Conservation (phyloP, 2,797 vertebrate species). For the Lithobates sylvaticus region DNA sequence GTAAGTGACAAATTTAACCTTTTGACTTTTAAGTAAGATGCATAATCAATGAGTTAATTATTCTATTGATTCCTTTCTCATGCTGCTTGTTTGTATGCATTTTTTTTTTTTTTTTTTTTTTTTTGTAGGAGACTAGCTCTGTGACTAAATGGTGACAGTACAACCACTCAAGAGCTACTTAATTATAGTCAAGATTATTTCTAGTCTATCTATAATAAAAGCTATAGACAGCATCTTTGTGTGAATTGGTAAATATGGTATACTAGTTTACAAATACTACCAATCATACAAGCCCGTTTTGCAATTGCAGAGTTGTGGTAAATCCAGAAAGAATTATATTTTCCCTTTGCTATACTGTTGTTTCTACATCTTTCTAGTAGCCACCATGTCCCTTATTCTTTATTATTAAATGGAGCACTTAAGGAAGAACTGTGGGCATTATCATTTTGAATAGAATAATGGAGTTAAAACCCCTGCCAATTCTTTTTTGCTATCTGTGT, state of each 20-base stretch:
- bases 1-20: slow-evolving; percentile 17
- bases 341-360: no score
- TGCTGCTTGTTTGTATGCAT: neutral
- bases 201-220: neutral
- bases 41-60: slow-evolving; percentile 14
- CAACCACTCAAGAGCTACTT: neutral
- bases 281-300: neutral
- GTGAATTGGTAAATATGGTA: neutral
- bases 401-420: no score
- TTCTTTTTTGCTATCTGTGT: no score
- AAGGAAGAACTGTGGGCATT: no score
- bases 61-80: slow-evolving; percentile 13
- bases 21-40: slow-evolving; percentile 16
- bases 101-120: neutral
- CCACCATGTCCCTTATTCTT: no score
- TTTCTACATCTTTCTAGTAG: no score
- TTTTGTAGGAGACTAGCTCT: neutral
- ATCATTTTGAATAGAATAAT: no score
- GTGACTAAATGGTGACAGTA: neutral
- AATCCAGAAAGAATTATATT: no score
- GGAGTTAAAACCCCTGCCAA: no score
- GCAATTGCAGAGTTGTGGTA: no score
- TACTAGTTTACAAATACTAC: no score
- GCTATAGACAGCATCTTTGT: neutral
- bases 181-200: neutral